Evolutionary conservation across 23 tunicate genomes (phyloP).

Genomic region (Phallusia fumigata): DNA sequence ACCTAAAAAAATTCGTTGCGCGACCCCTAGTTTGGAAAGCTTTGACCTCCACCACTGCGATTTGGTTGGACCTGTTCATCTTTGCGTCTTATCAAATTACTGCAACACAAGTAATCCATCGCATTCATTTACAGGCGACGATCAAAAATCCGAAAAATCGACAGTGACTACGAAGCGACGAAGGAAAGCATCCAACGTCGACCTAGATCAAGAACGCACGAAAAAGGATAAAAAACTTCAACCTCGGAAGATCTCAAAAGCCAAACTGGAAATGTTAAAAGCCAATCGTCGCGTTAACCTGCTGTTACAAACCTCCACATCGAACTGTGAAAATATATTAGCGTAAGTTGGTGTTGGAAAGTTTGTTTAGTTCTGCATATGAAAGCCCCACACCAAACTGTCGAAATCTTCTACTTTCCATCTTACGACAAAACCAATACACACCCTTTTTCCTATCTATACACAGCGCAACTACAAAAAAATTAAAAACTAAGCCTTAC

Average conservation of each 20-base stretch:
- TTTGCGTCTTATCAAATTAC: too few relatives aligned
- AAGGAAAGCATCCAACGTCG: constrained; percentile 1
- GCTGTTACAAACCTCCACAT: not conserved
- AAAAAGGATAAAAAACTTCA: constrained; percentile 30
- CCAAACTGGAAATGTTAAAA: constrained; percentile 24
- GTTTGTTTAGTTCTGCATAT: not conserved
- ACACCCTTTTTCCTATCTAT: too few relatives aligned
- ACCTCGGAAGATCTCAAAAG: constrained; percentile 49
- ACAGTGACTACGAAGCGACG: not conserved
- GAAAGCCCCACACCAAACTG: too few relatives aligned
- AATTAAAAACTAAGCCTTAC: too few relatives aligned
- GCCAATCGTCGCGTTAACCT: constrained; percentile 10
- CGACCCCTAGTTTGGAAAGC: too few relatives aligned
- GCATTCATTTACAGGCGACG: not conserved
- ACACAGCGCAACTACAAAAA: too few relatives aligned
- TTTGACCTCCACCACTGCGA: too few relatives aligned
- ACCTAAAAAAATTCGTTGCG: too few relatives aligned
- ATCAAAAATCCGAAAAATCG: not conserved
- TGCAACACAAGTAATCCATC: too few relatives aligned
- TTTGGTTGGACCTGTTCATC: too few relatives aligned
- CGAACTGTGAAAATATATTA: not conserved
- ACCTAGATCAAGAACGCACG: not conserved
- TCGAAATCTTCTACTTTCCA: too few relatives aligned
- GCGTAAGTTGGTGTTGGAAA: not conserved
- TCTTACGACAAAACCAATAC: too few relatives aligned